A percentile compares a stretch with the other conserved stretches of the same genome.
Evolutionary conservation across 2,888 invertebrate genomes (phyloP).

Genomic region (Rhabditophanes sp.): DNA sequence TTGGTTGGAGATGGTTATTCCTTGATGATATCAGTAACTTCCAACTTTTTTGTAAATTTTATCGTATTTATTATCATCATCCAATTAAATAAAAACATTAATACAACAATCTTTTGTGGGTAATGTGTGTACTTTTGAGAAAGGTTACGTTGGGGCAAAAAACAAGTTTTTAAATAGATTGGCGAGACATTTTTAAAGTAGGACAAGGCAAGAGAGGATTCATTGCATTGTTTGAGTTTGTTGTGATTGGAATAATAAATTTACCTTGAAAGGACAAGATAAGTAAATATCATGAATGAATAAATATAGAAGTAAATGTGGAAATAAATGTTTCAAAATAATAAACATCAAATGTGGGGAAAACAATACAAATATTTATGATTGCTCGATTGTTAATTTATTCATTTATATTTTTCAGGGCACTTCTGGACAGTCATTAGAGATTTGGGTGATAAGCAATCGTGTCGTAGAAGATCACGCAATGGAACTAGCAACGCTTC

Average conservation of each 20-base stretch:
- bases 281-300: background rate
- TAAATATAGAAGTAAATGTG: background rate
- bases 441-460: constrained; percentile 34
- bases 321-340: background rate
- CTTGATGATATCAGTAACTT: too few relatives aligned
- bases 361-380: background rate
- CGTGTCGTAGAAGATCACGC: constrained; percentile 11
- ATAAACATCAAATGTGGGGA: background rate
- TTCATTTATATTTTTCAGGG: constrained; percentile 19
- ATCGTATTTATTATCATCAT: too few relatives aligned
- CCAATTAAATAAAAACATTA: too few relatives aligned
- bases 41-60: too few relatives aligned
- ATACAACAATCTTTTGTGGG: too few relatives aligned
- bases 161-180: background rate
- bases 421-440: constrained; percentile 43
- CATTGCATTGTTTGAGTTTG: background rate
- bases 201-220: background rate
- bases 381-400: constrained; percentile 1
- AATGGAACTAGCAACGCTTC: constrained; percentile 5
- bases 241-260: background rate
- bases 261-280: constrained; percentile 1
- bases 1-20: too few relatives aligned
- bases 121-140: too few relatives aligned
- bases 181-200: background rate
- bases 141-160: constrained; percentile 1